A percentile compares a stretch with the other conserved stretches of the same genome.
phyloP scores from a whole-genome alignment of 2,797 vertebrate species.

The Semotilus atromaculatus region DNA sequence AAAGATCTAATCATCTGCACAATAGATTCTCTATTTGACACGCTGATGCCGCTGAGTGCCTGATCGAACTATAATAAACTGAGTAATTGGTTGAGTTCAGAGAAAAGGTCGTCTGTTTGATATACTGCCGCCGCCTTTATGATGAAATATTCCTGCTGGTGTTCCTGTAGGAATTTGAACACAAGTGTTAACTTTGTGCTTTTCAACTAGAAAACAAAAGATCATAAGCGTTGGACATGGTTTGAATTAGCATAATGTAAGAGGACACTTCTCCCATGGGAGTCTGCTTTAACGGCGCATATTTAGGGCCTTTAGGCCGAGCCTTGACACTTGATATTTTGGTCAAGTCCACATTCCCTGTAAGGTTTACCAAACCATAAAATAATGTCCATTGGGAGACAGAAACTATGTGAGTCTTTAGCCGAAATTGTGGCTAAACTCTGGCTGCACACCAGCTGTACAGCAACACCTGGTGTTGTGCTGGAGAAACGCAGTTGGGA shows the following conservation, averaged over 20 bases:
- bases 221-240: conserved; percentile 64
- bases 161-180: conserved; percentile 33
- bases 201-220: conserved; percentile 59
- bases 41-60: conserved; percentile 66
- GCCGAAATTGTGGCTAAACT: conserved; percentile 32
- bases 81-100: conserved; percentile 72
- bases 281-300: conserved; percentile 69
- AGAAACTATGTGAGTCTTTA: conserved; percentile 53
- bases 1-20: conserved; percentile 67
- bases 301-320: conserved; percentile 76
- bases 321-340: conserved; percentile 75
- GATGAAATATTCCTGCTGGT: conserved; percentile 65
- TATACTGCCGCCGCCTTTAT: conserved; percentile 34
- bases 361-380: conserved; percentile 74
- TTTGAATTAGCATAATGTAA: conserved; percentile 72
- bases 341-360: conserved; percentile 72
- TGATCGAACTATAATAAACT: conserved; percentile 75
- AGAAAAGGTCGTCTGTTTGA: conserved; percentile 59
- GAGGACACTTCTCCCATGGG: conserved; percentile 62
- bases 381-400: conserved; percentile 69
- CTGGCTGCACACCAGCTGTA: conserved; percentile 60
- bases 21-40: conserved; percentile 59
- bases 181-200: conserved; percentile 53
- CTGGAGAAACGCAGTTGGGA: conserved; percentile 55
- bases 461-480: conserved; percentile 78